Evolutionary conservation across 2,113 vertebrate species (phyloP).

Genomic region (Scomber colias): DNA sequence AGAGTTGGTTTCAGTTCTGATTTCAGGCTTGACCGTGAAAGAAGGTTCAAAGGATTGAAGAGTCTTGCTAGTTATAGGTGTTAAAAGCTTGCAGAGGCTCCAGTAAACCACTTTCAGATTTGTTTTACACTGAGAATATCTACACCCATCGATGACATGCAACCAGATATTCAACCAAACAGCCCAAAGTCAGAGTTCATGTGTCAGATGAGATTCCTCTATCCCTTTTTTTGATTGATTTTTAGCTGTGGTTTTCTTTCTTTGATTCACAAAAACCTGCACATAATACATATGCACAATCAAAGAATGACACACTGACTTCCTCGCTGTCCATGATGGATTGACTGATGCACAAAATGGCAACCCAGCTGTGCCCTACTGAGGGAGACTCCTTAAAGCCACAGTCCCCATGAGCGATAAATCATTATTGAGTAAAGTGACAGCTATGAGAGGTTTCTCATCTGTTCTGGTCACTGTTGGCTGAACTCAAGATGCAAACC

Average conservation of each 20-base stretch:
- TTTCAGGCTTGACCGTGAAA: conserved; percentile 29
- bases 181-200: not conserved
- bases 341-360: not conserved
- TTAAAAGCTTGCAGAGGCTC: conserved; percentile 15
- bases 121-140: too few species aligned
- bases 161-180: too few species aligned
- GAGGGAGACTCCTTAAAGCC: not conserved
- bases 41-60: conserved; percentile 7
- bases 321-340: not conserved
- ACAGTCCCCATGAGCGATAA: conserved; percentile 6
- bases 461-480: conserved; percentile 20
- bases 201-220: not conserved
- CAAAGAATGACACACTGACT: not conserved
- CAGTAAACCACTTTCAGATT: conserved; percentile 17
- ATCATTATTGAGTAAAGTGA: conserved; percentile 9
- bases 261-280: too few species aligned
- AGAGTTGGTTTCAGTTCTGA: conserved; percentile 23
- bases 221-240: not conserved
- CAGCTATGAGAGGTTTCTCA: conserved; percentile 30
- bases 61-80: conserved; percentile 21
- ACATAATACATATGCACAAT: too few species aligned
- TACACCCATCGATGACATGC: too few species aligned
- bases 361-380: not conserved
- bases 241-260: too few species aligned
- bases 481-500: conserved; percentile 32